Evolutionary conservation across 92 coral and sea anemone genomes (phyloP).

Genomic region (Isaurus tuberculatus): DNA sequence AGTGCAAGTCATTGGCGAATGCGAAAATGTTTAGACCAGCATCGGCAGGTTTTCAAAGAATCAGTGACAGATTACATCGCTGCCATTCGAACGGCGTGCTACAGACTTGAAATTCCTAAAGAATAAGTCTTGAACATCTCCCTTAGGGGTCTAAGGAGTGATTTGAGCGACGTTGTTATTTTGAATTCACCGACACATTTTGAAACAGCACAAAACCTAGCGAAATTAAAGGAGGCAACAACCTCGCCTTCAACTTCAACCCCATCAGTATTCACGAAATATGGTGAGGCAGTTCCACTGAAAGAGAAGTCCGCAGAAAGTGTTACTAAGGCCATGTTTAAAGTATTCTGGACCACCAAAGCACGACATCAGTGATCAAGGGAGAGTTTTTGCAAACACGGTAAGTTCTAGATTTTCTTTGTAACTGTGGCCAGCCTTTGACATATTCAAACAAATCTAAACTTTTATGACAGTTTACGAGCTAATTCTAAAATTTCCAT

Average conservation of each 20-base stretch:
- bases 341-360: conserved; percentile 33
- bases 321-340: conserved; percentile 46
- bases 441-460: neutral
- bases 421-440: neutral
- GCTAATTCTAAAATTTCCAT: no score
- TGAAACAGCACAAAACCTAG: neutral
- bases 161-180: neutral
- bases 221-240: neutral
- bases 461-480: no score
- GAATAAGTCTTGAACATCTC: neutral
- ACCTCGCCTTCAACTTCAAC: neutral
- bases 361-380: conserved; percentile 41
- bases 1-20: no score
- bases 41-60: neutral
- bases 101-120: neutral
- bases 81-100: neutral
- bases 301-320: conserved; percentile 35
- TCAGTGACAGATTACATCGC: neutral
- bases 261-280: conserved; percentile 23
- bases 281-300: conserved; percentile 41
- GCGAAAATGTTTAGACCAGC: neutral
- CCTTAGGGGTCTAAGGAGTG: no score
- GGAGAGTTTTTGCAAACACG: conserved; percentile 53
- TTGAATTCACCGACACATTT: neutral
- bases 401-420: conserved; percentile 1